Evolutionary conservation across 1,140 invertebrate genomes (phyloP), one percentile per base, ranked within the genome.

Genomic region (Ceratitis capitata): DNA sequence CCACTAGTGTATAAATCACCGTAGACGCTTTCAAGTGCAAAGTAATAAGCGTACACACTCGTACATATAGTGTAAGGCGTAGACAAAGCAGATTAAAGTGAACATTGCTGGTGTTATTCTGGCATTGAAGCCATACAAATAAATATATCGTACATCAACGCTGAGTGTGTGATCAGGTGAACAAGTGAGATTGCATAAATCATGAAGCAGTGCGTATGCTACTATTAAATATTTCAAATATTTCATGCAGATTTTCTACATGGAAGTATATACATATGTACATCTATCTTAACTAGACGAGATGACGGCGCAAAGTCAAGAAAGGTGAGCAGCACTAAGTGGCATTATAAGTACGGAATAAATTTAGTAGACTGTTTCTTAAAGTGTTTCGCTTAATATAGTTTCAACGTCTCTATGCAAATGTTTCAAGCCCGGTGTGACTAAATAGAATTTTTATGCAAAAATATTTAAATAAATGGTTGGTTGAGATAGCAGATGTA

Each of bases 21-120:
- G 69, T 78, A 78, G 16, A 47, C 69, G 39, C 69, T 78, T 47
- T 78, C n/a, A 47, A 78, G 69, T 78, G 26, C 39, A 74, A 74
- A 64, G 61, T 32, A 29, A 26, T 1, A 61, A 61, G 23, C 29
- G 23, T 61, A 14, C 19, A 0, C 16, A 0, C 16, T 14, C 1
- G 14, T 39, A 4, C 7, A 16, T 78, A 19, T 39, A 42, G 69
- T 78, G 69, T 78, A 35, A 69, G 39, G 69, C 26, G 69, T 1
- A 78, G 69, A 45, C 69, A 78, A 78, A 78, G 23, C 69, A 78
- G 69, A 78, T 78, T 78, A 78, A 42, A 45, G 39, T 78, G 39
- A 42, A 78, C 69, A 23, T 45, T 78, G 39, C 6, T 26, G 23
- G 9, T 7, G 35, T n/a, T n/a, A 12, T 12, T 56, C 42, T 23